A percentile compares a stretch with the other conserved stretches of the same genome.
Evolutionary conservation across 2,113 vertebrate genomes (phyloP).

Genomic region (Pholis gunnellus): DNA sequence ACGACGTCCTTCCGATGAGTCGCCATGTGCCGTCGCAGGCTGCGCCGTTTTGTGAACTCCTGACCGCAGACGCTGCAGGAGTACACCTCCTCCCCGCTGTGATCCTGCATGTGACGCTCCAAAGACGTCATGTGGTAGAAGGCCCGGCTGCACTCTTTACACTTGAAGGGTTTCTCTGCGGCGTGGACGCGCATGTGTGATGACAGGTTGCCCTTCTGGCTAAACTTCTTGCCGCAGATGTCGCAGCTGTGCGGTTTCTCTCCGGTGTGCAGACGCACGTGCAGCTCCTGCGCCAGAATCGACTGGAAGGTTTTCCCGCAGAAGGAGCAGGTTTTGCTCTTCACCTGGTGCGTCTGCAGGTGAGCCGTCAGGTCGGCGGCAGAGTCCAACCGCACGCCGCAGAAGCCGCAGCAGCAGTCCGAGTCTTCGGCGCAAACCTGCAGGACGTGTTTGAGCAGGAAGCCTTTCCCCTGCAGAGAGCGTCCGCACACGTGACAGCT

Average conservation of each 20-base stretch:
- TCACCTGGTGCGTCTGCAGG: slow-evolving; percentile 54
- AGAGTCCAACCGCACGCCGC: slow-evolving; percentile 32
- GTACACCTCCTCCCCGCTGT: slow-evolving; percentile 4
- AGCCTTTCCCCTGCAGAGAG: slow-evolving; percentile 61
- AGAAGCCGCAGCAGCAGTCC: slow-evolving; percentile 54
- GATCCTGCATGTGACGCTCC: slow-evolving; percentile 62
- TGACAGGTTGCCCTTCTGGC: slow-evolving; percentile 64
- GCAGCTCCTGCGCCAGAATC: slow-evolving; percentile 66
- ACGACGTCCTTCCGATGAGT: not conserved
- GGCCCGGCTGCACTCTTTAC: slow-evolving; percentile 52
- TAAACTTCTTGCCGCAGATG: slow-evolving; percentile 67
- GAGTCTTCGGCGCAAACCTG: slow-evolving; percentile 43
- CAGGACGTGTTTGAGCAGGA: slow-evolving; percentile 65
- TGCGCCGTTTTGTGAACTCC: slow-evolving; percentile 16
- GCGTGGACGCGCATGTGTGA: slow-evolving; percentile 57
- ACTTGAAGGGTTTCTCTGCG: slow-evolving; percentile 57
- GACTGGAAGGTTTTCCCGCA: slow-evolving; percentile 67
- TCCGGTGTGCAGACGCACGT: slow-evolving; percentile 65
- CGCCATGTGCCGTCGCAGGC: slow-evolving; percentile 57
- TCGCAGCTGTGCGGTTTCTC: slow-evolving; percentile 67
- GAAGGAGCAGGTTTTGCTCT: slow-evolving; percentile 58
- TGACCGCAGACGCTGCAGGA: slow-evolving; percentile 49
- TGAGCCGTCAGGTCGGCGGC: slow-evolving; percentile 15
- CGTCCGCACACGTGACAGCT: slow-evolving; percentile 50
- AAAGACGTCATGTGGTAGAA: slow-evolving; percentile 66